Base-by-base conservation (phyloP, 2,113 vertebrate species). In the Pedionomus torquatus region DNA sequence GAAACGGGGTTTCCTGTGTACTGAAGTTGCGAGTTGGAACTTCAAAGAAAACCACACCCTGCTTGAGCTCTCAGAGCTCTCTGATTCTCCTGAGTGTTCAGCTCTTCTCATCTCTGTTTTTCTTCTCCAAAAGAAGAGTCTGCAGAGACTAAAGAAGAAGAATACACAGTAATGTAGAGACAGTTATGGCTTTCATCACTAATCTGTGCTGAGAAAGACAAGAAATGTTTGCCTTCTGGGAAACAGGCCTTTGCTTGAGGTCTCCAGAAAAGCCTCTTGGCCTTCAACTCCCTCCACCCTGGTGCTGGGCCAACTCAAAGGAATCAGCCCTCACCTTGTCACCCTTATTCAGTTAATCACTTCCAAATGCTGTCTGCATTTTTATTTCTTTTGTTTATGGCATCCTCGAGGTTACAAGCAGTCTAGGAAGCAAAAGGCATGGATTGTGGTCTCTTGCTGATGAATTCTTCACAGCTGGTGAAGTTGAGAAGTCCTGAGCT, bases 361-460 rank as follows among this genome's bases (percentile, higher is more conserved):
- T 72, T 81, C 41, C 51, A 75, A 60, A 55, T 14, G 19, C 61
- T 82, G 60, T 51, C 74, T 8, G 4, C 43, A 4, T 58, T n/a
- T 66, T 52, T 15, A 1, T 87, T 61, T 61, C 15, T 87, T 89
- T 64, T n/a, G 25, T 25, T 78, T 17, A 8, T 6, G 78, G 48
- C 78, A 19, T 54, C 57, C 48, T 68, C 39, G 3, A 30, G 39
- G 35, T 82, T 87, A 48, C 18, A 78, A 57, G 24, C 33, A 66
- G 13, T 54, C 46, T 11, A 3, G 24, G 58, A 89, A 87, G 52
- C 17, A 64, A 10, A 81, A 79, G 35, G 48, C 35, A 2, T 8
- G 51, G 70, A 13, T 18, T 0, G 1, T 61, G 48, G 33, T 26
- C 2, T 68, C 1, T 31, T 35, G 3, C 26, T 28, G 60, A 3